phyloP scores from a whole-genome alignment of 1,140 invertebrate species.

The Drosophila ohnishii region DNA sequence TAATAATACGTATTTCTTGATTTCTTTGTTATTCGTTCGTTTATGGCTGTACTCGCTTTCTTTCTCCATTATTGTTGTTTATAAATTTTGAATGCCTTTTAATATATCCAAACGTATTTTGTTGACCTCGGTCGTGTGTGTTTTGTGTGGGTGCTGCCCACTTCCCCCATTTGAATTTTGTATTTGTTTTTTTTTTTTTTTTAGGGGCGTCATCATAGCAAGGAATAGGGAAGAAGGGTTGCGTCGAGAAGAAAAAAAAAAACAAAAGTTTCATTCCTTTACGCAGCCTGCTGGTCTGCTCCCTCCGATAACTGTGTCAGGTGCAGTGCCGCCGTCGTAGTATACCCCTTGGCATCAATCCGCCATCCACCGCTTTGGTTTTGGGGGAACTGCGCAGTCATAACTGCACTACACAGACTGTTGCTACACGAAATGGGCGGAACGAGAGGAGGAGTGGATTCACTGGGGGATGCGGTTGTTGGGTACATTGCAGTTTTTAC shows the following conservation, averaged over 20 bases:
- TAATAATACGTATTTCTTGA: conserved; percentile 54
- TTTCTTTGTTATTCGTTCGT: conserved; percentile 39
- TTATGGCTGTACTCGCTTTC: conserved; percentile 53
- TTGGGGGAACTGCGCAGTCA: conserved; percentile 45
- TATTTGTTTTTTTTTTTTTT: conserved; percentile 3
- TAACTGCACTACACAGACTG: conserved; percentile 34
- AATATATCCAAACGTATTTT: conserved; percentile 9
- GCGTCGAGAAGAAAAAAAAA: not conserved
- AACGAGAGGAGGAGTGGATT: not conserved
- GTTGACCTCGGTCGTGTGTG: conserved; percentile 3
- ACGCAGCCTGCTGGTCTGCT: conserved; percentile 22
- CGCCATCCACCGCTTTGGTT: not conserved
- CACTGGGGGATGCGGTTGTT: conserved; percentile 8
- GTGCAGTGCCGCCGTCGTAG: conserved; percentile 15
- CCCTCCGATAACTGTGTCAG: conserved; percentile 31
- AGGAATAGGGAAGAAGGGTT: not conserved
- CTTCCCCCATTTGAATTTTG: conserved; percentile 6
- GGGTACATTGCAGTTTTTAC: conserved; percentile 46
- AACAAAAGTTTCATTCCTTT: conserved; percentile 40
- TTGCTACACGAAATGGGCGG: conserved; percentile 30
- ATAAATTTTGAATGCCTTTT: not conserved
- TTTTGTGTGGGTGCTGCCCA: conserved; percentile 7
- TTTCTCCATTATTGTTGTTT: not conserved
- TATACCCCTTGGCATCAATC: conserved; percentile 3
- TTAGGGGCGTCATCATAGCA: conserved; percentile 23